A percentile compares a stretch with the other conserved stretches of the same genome.
phyloP scores from a whole-genome alignment of 2,888 invertebrate species.

The Lydus trimaculatus region DNA sequence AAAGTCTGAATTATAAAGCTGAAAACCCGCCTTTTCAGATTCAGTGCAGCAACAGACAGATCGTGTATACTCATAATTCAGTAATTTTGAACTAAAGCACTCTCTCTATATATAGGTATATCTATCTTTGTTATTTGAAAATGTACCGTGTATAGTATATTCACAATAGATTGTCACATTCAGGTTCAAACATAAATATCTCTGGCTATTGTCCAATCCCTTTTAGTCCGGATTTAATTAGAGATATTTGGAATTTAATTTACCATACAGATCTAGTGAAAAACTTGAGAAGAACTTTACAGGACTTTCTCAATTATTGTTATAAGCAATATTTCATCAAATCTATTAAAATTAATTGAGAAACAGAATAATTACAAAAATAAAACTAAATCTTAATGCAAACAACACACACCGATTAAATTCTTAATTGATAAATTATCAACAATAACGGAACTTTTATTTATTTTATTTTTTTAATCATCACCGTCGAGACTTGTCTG shows the following conservation, averaged over 20 bases:
- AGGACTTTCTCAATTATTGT: conserved; percentile 30
- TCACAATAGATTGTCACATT: conserved; percentile 54
- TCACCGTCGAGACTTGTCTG: not conserved
- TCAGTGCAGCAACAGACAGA: conserved; percentile 24
- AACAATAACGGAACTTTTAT: not conserved
- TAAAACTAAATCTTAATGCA: not conserved
- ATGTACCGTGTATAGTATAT: conserved; percentile 35
- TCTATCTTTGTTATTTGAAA: conserved; percentile 35
- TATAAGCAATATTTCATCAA: no score
- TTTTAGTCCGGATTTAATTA: conserved; percentile 48
- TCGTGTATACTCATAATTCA: conserved; percentile 49
- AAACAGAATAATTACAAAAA: not conserved
- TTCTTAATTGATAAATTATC: not conserved
- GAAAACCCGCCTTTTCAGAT: not conserved
- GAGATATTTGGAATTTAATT: conserved; percentile 48
- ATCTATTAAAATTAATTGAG: no score
- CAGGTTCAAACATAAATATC: conserved; percentile 52
- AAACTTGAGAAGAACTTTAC: conserved; percentile 33
- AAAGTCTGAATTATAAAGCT: not conserved
- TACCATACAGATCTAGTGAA: conserved; percentile 21
- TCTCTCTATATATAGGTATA: not conserved
- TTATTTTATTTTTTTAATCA: not conserved
- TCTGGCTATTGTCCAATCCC: conserved; percentile 44
- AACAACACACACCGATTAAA: not conserved
- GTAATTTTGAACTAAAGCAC: conserved; percentile 35